Evolutionary conservation across 2,888 invertebrate genomes (phyloP).

Genomic region (Eupithecia centaureata): DNA sequence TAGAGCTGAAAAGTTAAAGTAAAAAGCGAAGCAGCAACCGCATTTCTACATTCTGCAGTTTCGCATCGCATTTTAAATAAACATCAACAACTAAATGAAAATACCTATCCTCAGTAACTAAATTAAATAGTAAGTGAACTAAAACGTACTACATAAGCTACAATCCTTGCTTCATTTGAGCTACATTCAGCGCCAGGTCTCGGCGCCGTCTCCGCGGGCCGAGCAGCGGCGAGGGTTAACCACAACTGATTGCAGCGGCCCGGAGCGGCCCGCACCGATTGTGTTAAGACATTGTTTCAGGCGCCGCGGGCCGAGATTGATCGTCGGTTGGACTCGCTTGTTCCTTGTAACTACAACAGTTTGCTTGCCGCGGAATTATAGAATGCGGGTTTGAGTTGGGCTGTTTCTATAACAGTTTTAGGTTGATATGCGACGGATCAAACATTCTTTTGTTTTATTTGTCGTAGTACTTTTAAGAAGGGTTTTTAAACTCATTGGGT

Average conservation of each 20-base stretch:
- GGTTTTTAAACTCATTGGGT: too few species aligned
- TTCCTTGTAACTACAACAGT: conserved; percentile 16
- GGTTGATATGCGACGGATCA: not conserved
- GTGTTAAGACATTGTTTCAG: conserved; percentile 42
- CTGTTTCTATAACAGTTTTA: not conserved
- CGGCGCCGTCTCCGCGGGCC: not conserved
- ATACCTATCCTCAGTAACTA: not conserved
- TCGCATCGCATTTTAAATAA: not conserved
- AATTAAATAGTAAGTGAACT: not conserved
- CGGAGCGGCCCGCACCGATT: conserved; percentile 28
- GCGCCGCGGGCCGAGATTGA: conserved; percentile 26
- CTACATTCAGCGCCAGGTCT: not conserved
- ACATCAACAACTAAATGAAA: not conserved
- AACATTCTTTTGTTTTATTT: not conserved
- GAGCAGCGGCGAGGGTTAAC: conserved; percentile 10
- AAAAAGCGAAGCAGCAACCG: not conserved
- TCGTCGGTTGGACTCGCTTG: conserved; percentile 27
- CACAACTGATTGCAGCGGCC: conserved; percentile 40
- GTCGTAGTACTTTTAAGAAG: too few species aligned
- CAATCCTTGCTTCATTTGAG: not conserved
- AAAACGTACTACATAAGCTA: not conserved
- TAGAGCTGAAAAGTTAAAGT: too few species aligned
- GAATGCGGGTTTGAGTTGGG: not conserved
- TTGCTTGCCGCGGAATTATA: not conserved
- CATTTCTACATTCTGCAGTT: too few species aligned